Conservation (phyloP, 1,140 invertebrate genomes). For the Polyergus mexicanus region DNA sequence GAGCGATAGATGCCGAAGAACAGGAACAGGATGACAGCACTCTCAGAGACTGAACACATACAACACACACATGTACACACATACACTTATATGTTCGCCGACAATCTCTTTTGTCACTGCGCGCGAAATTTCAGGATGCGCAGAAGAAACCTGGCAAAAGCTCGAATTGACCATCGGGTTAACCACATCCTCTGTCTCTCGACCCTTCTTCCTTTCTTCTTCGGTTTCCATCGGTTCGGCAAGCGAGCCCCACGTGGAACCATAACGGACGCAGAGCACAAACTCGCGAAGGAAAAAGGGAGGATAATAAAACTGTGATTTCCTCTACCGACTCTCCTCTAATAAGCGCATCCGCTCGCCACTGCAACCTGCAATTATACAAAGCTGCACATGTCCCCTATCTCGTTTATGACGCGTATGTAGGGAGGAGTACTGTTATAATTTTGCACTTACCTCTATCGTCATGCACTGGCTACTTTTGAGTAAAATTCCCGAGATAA, state of each 20-base stretch:
- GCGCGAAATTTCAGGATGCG: slow-evolving; percentile 79
- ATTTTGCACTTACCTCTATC: slow-evolving; percentile 32
- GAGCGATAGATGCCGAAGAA: background rate
- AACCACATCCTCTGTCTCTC: slow-evolving; percentile 79
- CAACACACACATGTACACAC: background rate
- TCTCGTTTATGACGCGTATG: slow-evolving; percentile 52
- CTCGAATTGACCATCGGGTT: slow-evolving; percentile 78
- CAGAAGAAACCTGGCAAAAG: slow-evolving; percentile 82
- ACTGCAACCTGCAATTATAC: slow-evolving; percentile 69
- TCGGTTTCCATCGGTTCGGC: slow-evolving; percentile 79
- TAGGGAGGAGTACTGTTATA: slow-evolving; percentile 31
- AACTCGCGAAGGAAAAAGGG: slow-evolving; percentile 1
- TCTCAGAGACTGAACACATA: slow-evolving; percentile 56
- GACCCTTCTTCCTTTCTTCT: slow-evolving; percentile 76
- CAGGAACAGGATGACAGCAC: slow-evolving; percentile 73
- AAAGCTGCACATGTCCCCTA: slow-evolving; percentile 36
- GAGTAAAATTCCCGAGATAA: slow-evolving; percentile 8
- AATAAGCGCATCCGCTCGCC: slow-evolving; percentile 71
- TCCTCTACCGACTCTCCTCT: slow-evolving; percentile 57
- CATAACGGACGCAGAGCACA: slow-evolving; percentile 19
- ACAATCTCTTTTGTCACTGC: slow-evolving; percentile 78
- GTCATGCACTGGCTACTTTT: background rate
- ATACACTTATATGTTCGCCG: slow-evolving; percentile 78
- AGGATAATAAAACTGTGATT: slow-evolving; percentile 73
- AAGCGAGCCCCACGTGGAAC: slow-evolving; percentile 68